A percentile compares a stretch with the other conserved stretches of the same genome.
These are phyloP conservation scores for Agapetus fuscipes DNA, from an alignment of 2,888 invertebrate genomes.

Conservation along the genomic window DNA sequence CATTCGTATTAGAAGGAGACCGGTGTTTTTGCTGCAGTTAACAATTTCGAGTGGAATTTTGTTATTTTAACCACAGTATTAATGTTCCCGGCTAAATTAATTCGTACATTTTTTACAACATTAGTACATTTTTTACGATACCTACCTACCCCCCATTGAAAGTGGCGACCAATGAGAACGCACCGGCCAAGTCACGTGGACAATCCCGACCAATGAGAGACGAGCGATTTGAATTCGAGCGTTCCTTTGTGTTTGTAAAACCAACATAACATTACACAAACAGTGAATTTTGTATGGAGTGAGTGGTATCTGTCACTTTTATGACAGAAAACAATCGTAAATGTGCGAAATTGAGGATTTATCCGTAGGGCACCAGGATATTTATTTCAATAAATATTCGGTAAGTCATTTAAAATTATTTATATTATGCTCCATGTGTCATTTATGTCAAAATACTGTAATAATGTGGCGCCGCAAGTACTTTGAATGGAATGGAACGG, in stretches of 20 bases:
- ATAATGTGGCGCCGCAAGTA: slow-evolving; percentile 12
- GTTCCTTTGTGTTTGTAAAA: slow-evolving; percentile 41
- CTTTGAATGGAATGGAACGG: slow-evolving; percentile 19
- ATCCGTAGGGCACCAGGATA: slow-evolving; percentile 56
- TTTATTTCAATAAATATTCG: slow-evolving; percentile 55
- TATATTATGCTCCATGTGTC: neutral
- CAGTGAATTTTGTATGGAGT: slow-evolving; percentile 43
- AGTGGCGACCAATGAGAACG: slow-evolving; percentile 35
- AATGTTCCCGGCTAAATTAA: too few species aligned
- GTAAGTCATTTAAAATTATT: slow-evolving; percentile 42
- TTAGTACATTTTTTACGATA: too few species aligned
- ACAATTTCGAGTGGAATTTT: too few species aligned
- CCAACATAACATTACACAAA: slow-evolving; percentile 37
- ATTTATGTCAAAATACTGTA: slow-evolving; percentile 12
- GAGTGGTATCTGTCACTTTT: slow-evolving; percentile 46
- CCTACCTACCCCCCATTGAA: slow-evolving; percentile 27
- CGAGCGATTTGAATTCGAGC: slow-evolving; percentile 40
- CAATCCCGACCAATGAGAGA: slow-evolving; percentile 12
- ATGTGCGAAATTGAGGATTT: slow-evolving; percentile 65
- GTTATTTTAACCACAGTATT: too few species aligned
- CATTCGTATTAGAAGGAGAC: too few species aligned
- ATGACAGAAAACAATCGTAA: slow-evolving; percentile 42
- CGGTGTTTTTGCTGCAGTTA: too few species aligned
- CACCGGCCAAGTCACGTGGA: slow-evolving; percentile 43
- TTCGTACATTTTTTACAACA: too few species aligned